phyloP scores from a whole-genome alignment of 2,888 invertebrate genomes.

The Invenusta paracnida region DNA sequence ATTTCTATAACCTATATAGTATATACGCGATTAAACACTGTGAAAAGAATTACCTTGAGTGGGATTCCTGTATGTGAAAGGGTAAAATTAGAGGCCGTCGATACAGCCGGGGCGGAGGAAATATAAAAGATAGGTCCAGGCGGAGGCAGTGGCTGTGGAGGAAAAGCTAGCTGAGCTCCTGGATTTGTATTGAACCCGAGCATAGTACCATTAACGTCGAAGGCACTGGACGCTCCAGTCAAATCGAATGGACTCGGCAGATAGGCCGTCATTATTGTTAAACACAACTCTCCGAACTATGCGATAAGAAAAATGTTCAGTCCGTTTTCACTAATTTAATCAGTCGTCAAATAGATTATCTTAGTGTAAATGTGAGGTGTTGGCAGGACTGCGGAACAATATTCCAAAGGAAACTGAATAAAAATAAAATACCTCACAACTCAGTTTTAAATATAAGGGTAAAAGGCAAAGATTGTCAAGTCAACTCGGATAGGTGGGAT shows the following conservation, averaged over 20 bases:
- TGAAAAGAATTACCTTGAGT: not conserved
- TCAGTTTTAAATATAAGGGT: constrained; percentile 5
- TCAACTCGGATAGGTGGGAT: constrained; percentile 17
- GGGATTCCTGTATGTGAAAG: constrained; percentile 7
- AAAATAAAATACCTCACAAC: not conserved
- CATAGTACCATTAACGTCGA: constrained; percentile 7
- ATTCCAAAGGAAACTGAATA: not conserved
- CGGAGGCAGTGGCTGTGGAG: not conserved
- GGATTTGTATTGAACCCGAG: not conserved
- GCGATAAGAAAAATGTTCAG: too few relatives aligned
- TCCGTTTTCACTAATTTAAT: too few relatives aligned
- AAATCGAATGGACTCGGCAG: constrained; percentile 13
- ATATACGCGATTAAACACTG: too few relatives aligned
- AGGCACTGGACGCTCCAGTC: constrained; percentile 5
- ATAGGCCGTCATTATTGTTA: constrained; percentile 8
- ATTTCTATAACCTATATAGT: too few relatives aligned
- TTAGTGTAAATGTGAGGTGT: too few relatives aligned
- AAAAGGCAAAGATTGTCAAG: constrained; percentile 3
- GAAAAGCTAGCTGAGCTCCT: not conserved
- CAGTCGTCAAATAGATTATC: too few relatives aligned
- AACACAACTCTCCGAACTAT: too few relatives aligned
- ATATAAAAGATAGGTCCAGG: constrained; percentile 8
- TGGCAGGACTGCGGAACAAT: too few relatives aligned
- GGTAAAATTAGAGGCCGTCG: not conserved
- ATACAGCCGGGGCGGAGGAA: not conserved